phyloP scores from a whole-genome alignment of 2,888 invertebrate genomes.

The Apocheima hispidaria region DNA sequence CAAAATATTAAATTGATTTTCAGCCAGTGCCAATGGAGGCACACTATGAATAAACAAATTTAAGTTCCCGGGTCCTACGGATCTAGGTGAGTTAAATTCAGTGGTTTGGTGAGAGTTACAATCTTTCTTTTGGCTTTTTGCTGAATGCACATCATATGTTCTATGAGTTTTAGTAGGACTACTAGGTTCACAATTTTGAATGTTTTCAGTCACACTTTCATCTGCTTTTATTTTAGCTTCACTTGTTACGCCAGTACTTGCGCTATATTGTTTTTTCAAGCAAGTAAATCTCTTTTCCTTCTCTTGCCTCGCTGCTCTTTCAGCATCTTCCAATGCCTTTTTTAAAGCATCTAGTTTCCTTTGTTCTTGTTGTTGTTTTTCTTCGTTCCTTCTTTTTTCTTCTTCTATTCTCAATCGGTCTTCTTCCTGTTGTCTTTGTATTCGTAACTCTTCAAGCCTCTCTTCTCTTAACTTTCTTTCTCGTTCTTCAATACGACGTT shows the following conservation, averaged over 20 bases:
- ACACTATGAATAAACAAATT: conserved; percentile 79
- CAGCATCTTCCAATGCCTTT: conserved; percentile 92
- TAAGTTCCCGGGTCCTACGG: conserved; percentile 72
- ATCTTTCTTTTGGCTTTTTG: conserved; percentile 74
- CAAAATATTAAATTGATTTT: conserved; percentile 78
- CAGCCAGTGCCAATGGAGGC: conserved; percentile 73
- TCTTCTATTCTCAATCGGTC: conserved; percentile 89
- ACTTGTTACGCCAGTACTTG: conserved; percentile 43
- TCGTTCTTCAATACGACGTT: conserved; percentile 90
- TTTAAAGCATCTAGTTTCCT: conserved; percentile 91
- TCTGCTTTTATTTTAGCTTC: conserved; percentile 60
- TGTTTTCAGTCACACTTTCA: conserved; percentile 50
- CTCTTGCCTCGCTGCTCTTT: conserved; percentile 89
- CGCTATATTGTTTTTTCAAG: conserved; percentile 62
- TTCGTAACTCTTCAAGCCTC: conserved; percentile 91
- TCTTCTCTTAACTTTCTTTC: conserved; percentile 92
- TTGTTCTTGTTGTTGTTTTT: conserved; percentile 90
- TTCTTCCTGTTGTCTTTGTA: conserved; percentile 90
- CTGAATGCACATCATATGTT: conserved; percentile 77
- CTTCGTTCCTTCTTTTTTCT: conserved; percentile 88
- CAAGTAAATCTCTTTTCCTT: conserved; percentile 83
- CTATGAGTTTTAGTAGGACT: conserved; percentile 76
- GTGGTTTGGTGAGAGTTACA: conserved; percentile 73
- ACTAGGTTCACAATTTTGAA: conserved; percentile 54
- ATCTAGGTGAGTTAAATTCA: conserved; percentile 77